Base-by-base conservation (phyloP, 2,797 vertebrate genomes). In the Sebastes elongatus region DNA sequence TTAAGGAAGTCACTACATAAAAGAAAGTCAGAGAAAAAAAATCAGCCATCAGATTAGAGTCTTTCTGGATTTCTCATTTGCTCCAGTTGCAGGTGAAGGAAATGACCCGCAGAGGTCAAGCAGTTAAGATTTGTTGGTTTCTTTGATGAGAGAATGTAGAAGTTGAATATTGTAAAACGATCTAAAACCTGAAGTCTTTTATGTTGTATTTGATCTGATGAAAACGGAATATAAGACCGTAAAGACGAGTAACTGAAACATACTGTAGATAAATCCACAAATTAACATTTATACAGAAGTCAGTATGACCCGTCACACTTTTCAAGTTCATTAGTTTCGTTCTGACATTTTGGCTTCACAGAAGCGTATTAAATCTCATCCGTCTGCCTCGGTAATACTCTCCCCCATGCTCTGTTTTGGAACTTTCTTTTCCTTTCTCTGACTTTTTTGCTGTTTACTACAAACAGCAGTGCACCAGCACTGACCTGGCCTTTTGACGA, bases 391-490 rank as follows among this genome's bases (percentile, higher is more conserved):
- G 56, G 57, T 46, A 42, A 78, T 55, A 64, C 64, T 74, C 73
- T 76, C 78, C 80, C 57, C 38, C 61, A 82, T 83, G 63, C 20
- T 78, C n/a, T 95, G 94, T 95, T 92, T 85, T 94, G 94, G 94
- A 95, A 95, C 83, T 82, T 91, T 92, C 67, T 72, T 89, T 86
- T 84, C 71, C 73, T 86, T 86, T 85, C 81, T 89, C 60, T 80
- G 69, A 69, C 76, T 86, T 83, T 77, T 84, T 53, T 22, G n/a
- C 6, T 96, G 93, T 96, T 96, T 94, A 94, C 92, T 92, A 88
- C 88, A 94, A 96, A 96, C 94, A 96, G 55, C 60, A 3, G 22
- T 56, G 75, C 92, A 88, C 91, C 92, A 82, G 85, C 82, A 88
- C 85, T 84, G 68, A 84, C 87, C 81, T 77, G 71, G 80, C 87